phyloP scores from a whole-genome alignment of 2,888 invertebrate genomes.

The Nebria salina region DNA sequence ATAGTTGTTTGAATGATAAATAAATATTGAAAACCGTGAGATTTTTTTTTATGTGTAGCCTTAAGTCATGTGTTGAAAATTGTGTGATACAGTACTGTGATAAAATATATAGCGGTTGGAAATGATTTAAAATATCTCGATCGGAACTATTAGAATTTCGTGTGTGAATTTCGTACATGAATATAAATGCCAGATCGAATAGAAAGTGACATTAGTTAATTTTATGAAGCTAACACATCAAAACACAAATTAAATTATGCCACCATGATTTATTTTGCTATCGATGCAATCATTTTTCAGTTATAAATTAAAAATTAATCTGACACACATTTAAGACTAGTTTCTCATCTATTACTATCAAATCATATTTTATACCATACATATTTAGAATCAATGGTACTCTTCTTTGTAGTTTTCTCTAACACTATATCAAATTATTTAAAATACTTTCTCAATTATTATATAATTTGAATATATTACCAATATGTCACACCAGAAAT shows the following conservation, averaged over 20 bases:
- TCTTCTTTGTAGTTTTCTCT: no score
- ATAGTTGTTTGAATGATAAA: no score
- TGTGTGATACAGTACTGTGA: background rate
- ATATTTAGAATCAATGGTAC: no score
- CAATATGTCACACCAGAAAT: no score
- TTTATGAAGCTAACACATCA: constrained; percentile 30
- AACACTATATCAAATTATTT: no score
- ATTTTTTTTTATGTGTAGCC: no score
- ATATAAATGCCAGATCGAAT: constrained; percentile 31
- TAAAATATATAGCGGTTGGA: background rate
- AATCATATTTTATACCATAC: no score
- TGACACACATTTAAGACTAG: no score
- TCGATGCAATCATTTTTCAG: constrained; percentile 18
- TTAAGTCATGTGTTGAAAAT: constrained; percentile 7
- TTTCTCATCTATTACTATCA: no score
- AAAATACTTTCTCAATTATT: no score
- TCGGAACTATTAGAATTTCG: constrained; percentile 19
- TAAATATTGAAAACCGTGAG: no score
- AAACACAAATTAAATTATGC: constrained; percentile 37
- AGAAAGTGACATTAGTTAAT: constrained; percentile 40
- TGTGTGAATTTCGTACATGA: constrained; percentile 27
- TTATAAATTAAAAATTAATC: background rate
- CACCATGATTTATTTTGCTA: constrained; percentile 24
- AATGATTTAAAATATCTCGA: background rate
- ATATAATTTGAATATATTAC: no score